Evolutionary conservation across 2,797 vertebrate genomes (phyloP).

Genomic region (Morelia viridis): DNA sequence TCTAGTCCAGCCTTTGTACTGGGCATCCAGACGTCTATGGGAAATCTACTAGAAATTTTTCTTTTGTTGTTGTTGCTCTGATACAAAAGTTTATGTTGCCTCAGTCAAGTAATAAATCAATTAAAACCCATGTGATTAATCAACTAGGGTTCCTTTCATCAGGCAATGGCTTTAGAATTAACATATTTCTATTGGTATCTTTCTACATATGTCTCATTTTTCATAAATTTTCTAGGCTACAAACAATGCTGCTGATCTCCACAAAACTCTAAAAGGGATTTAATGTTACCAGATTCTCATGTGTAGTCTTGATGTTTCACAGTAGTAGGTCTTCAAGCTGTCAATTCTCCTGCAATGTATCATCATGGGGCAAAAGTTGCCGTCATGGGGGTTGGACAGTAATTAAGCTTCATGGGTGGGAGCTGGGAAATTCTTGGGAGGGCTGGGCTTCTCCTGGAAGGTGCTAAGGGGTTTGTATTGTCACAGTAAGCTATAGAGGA

Average conservation of each 20-base stretch:
- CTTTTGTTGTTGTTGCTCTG: not conserved
- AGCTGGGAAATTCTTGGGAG: slow-evolving; percentile 1
- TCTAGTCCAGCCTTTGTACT: not conserved
- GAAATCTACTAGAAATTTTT: not conserved
- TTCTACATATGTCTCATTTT: slow-evolving; percentile 11
- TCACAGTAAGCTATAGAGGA: not conserved
- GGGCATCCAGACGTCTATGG: not conserved
- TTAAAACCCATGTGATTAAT: not conserved
- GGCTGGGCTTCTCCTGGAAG: not conserved
- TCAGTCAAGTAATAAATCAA: slow-evolving; percentile 14
- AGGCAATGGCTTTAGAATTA: not conserved
- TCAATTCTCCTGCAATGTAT: not conserved
- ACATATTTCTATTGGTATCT: not conserved
- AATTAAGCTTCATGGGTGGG: slow-evolving; percentile 23
- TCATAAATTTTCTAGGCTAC: slow-evolving; percentile 8
- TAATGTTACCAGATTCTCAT: slow-evolving; percentile 38
- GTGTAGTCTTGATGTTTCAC: slow-evolving; percentile 49
- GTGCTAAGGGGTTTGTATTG: not conserved
- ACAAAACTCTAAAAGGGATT: slow-evolving; percentile 31
- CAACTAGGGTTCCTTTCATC: slow-evolving; percentile 1
- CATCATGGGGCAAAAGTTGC: slow-evolving; percentile 26
- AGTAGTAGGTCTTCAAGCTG: slow-evolving; percentile 34
- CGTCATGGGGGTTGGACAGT: not conserved
- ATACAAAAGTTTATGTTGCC: not conserved
- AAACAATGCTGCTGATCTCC: slow-evolving; percentile 43